Conservation (phyloP, 2,888 invertebrate genomes). For the Tiphia femorata region DNA sequence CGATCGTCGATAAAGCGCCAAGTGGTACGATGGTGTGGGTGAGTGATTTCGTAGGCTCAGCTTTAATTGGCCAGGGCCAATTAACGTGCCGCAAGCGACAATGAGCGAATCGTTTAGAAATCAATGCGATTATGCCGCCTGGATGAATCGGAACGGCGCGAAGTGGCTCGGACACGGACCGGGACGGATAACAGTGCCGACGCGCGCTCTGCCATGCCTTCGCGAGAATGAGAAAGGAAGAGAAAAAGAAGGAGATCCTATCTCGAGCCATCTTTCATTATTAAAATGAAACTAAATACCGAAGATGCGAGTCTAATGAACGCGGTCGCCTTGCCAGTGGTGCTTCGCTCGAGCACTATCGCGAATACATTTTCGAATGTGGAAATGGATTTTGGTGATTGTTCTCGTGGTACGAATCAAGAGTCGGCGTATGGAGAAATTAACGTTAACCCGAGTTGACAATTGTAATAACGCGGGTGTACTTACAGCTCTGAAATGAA, state of each 20-base stretch:
- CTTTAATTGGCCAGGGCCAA: constrained; percentile 56
- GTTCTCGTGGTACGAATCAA: too few species aligned
- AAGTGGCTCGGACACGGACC: constrained; percentile 30
- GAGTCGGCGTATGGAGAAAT: too few species aligned
- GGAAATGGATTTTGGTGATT: too few species aligned
- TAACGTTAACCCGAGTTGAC: too few species aligned
- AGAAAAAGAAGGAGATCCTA: constrained; percentile 53
- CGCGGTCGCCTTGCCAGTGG: constrained; percentile 45
- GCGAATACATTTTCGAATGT: too few species aligned
- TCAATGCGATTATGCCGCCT: constrained; percentile 61
- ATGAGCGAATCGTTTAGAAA: constrained; percentile 64
- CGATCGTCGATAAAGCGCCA: too few species aligned
- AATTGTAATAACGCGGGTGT: too few species aligned
- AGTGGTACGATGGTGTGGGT: too few species aligned
- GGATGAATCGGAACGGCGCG: constrained; percentile 49
- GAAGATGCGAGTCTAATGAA: constrained; percentile 58
- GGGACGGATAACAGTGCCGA: constrained; percentile 23
- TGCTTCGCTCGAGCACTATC: constrained; percentile 41
- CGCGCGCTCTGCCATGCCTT: constrained; percentile 11
- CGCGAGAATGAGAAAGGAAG: too few species aligned
- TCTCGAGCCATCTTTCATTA: constrained; percentile 61
- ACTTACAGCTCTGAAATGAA: too few species aligned
- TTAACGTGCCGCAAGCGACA: constrained; percentile 56
- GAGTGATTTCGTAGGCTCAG: background rate
- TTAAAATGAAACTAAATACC: constrained; percentile 65